Evolutionary conservation across 2,888 invertebrate genomes (phyloP).

Genomic region (Chrysina gloriosa): DNA sequence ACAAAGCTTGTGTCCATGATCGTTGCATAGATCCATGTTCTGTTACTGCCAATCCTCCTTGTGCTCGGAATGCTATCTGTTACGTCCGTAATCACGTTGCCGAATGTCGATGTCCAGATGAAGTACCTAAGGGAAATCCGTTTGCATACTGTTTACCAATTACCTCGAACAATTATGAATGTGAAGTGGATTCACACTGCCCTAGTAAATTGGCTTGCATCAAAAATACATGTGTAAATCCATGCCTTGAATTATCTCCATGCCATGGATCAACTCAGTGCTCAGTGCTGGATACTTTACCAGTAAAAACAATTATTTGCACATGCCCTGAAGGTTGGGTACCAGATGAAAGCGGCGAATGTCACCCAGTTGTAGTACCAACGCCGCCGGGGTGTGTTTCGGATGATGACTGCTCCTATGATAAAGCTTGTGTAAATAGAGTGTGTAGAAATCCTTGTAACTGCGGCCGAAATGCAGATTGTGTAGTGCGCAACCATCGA

Average conservation of each 20-base stretch:
- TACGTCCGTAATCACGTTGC: constrained; percentile 83
- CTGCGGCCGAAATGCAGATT: constrained; percentile 86
- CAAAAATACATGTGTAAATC: constrained; percentile 80
- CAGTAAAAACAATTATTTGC: constrained; percentile 89
- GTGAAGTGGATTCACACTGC: constrained; percentile 82
- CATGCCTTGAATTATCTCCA: constrained; percentile 80
- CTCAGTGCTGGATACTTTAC: constrained; percentile 85
- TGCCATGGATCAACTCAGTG: constrained; percentile 82
- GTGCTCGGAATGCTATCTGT: constrained; percentile 86
- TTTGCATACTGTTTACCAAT: constrained; percentile 74
- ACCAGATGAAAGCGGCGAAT: constrained; percentile 82
- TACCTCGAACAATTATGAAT: constrained; percentile 72
- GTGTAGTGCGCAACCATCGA: constrained; percentile 84
- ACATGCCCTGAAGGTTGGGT: constrained; percentile 88
- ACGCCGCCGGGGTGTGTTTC: constrained; percentile 81
- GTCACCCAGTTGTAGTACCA: constrained; percentile 77
- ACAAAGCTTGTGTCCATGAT: constrained; percentile 77
- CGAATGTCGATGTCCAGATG: constrained; percentile 84
- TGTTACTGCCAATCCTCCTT: constrained; percentile 73
- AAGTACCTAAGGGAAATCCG: constrained; percentile 84
- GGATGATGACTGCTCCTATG: constrained; percentile 81
- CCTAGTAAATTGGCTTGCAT: constrained; percentile 85
- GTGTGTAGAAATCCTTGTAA: constrained; percentile 89
- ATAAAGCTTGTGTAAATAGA: constrained; percentile 87
- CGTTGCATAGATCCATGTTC: constrained; percentile 85